These are phyloP conservation scores for Tachycineta bicolor DNA, from an alignment of 2,113 vertebrate genomes.

Conservation along the genomic window DNA sequence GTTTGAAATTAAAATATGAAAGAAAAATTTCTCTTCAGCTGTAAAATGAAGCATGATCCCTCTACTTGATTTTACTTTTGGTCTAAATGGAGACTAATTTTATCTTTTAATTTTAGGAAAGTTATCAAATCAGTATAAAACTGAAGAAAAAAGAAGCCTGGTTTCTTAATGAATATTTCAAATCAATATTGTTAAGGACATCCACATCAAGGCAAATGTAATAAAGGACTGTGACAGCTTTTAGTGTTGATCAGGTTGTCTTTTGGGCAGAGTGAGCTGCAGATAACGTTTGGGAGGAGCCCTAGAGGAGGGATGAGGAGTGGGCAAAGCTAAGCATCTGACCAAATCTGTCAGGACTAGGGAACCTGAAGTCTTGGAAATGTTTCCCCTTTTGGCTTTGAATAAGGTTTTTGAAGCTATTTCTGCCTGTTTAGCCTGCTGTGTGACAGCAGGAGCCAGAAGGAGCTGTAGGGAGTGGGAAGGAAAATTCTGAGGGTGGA, in stretches of 20 bases:
- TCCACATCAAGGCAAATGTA: not conserved
- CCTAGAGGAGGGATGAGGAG: not conserved
- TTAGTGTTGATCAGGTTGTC: not conserved
- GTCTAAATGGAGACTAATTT: not conserved
- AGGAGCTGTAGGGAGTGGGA: not conserved
- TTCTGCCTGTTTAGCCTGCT: not conserved
- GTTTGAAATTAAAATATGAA: not conserved
- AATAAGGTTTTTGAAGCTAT: not conserved
- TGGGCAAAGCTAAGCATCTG: not conserved
- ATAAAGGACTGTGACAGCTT: not conserved
- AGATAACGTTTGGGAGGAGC: not conserved
- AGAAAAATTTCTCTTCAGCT: not conserved
- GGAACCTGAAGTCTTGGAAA: not conserved
- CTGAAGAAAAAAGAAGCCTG: not conserved
- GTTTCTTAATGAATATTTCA: not conserved
- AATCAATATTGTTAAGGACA: not conserved
- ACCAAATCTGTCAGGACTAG: not conserved
- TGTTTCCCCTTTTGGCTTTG: not conserved
- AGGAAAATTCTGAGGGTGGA: slow-evolving; percentile 9
- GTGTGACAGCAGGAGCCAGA: not conserved
- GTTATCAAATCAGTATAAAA: not conserved
- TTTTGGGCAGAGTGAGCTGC: not conserved
- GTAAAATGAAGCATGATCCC: not conserved
- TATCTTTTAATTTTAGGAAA: not conserved
- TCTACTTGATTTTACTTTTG: not conserved